phyloP scores from a whole-genome alignment of 1,140 invertebrate species.

The Cataglyphis hispanica region DNA sequence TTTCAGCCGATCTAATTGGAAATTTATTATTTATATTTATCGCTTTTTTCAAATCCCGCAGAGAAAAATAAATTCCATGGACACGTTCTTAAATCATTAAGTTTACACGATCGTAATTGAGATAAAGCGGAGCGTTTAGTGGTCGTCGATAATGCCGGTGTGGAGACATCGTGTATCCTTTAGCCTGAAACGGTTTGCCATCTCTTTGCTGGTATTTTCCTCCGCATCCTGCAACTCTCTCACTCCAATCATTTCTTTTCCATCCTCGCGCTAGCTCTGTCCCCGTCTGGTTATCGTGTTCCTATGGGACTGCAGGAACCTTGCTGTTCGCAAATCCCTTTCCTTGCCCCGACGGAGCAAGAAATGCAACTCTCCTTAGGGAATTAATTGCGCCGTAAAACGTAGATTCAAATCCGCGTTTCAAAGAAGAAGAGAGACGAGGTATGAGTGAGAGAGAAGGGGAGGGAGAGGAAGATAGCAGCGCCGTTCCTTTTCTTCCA shows the following conservation, averaged over 20 bases:
- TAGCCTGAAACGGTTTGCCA: constrained; percentile 67
- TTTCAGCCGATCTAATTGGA: not conserved
- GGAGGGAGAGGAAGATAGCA: constrained; percentile 22
- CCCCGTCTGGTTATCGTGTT: constrained; percentile 44
- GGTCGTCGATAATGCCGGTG: constrained; percentile 70
- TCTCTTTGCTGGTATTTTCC: constrained; percentile 33
- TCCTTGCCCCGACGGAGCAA: constrained; percentile 74
- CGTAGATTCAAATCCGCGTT: constrained; percentile 79
- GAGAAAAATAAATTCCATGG: constrained; percentile 31
- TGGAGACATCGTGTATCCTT: constrained; percentile 64
- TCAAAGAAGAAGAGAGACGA: constrained; percentile 70
- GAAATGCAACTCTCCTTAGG: constrained; percentile 80
- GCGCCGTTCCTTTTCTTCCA: constrained; percentile 76
- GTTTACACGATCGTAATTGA: constrained; percentile 49
- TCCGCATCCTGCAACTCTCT: constrained; percentile 11
- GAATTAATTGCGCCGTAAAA: constrained; percentile 81
- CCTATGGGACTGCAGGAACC: constrained; percentile 68
- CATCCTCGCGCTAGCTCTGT: constrained; percentile 19
- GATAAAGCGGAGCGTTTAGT: constrained; percentile 62
- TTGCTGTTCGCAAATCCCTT: constrained; percentile 76
- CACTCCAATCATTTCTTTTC: constrained; percentile 33
- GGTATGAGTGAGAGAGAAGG: not conserved
- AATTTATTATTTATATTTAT: constrained; percentile 44
- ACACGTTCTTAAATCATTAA: constrained; percentile 68
- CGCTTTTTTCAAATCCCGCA: not conserved